These are phyloP conservation scores for Abrostola tripartita DNA, from an alignment of 2,888 invertebrate genomes.

Conservation along the genomic window DNA sequence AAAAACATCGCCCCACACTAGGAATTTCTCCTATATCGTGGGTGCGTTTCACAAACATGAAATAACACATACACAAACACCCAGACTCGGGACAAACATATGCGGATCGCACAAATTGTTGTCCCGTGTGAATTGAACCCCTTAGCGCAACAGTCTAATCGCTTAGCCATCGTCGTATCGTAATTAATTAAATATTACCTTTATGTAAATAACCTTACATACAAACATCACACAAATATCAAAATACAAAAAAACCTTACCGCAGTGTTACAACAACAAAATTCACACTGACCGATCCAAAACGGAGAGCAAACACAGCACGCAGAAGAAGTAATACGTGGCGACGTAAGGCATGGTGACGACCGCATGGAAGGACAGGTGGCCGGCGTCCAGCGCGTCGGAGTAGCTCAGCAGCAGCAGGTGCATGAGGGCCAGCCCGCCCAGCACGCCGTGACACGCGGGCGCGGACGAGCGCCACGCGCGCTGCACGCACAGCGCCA, in stretches of 20 bases:
- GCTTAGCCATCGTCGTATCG: too few relatives aligned
- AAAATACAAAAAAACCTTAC: constrained; percentile 2
- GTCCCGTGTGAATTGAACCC: too few relatives aligned
- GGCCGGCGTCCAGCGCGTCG: constrained; percentile 81
- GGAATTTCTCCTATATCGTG: too few relatives aligned
- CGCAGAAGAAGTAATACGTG: constrained; percentile 88
- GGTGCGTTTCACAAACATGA: too few relatives aligned
- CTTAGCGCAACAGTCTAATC: too few relatives aligned
- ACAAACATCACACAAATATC: not conserved
- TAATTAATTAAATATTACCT: not conserved
- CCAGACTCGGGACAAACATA: too few relatives aligned
- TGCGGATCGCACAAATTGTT: too few relatives aligned
- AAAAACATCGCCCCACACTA: too few relatives aligned
- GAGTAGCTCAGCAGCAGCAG: constrained; percentile 88
- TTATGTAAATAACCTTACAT: not conserved
- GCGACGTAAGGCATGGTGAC: constrained; percentile 86
- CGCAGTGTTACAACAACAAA: not conserved
- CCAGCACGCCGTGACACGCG: constrained; percentile 89
- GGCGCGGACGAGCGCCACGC: constrained; percentile 84
- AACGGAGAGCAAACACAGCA: constrained; percentile 88
- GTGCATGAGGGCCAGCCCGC: constrained; percentile 89
- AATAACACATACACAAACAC: too few relatives aligned
- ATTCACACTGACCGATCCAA: constrained; percentile 85
- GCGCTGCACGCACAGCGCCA: constrained; percentile 85
- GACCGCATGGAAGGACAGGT: constrained; percentile 82